A percentile compares a stretch with the other conserved stretches of the same genome.
These are phyloP conservation scores for Heterotilapia buettikoferi DNA, from an alignment of 2,113 vertebrate species.

Conservation along the genomic window DNA sequence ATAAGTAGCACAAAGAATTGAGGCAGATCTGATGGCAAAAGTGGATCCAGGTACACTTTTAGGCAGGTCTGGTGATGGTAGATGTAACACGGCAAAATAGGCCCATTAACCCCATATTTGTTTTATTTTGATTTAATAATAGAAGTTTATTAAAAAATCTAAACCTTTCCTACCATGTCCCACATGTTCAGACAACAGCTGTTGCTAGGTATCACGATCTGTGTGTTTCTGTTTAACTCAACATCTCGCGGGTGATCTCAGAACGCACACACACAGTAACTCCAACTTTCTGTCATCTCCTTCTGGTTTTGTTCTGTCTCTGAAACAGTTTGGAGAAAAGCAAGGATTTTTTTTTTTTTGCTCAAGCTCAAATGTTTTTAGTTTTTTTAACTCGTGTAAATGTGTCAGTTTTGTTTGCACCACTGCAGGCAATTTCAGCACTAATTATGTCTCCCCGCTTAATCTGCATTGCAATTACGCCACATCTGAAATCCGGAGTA, in stretches of 20 bases:
- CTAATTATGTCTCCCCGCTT: neutral
- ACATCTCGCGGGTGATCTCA: neutral
- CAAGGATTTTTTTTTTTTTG: neutral
- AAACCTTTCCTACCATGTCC: neutral
- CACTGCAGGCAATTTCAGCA: neutral
- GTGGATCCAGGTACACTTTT: neutral
- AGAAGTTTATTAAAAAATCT: neutral
- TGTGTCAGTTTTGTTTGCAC: neutral
- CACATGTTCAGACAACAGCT: neutral
- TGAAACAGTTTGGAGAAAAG: neutral
- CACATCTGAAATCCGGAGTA: neutral
- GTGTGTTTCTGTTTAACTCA: neutral
- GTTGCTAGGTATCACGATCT: neutral
- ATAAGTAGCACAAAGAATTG: neutral
- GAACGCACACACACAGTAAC: neutral
- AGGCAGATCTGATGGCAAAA: neutral
- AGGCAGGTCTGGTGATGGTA: neutral
- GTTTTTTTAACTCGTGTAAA: neutral
- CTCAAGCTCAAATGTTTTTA: neutral
- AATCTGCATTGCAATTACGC: neutral
- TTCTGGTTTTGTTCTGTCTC: neutral
- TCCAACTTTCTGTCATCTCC: neutral
- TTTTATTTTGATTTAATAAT: neutral
- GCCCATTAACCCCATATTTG: neutral
- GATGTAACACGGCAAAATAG: neutral